Evolutionary conservation across 37 sponge, comb jelly and placozoan species (phyloP).

Genomic region (Crambe crambe): DNA sequence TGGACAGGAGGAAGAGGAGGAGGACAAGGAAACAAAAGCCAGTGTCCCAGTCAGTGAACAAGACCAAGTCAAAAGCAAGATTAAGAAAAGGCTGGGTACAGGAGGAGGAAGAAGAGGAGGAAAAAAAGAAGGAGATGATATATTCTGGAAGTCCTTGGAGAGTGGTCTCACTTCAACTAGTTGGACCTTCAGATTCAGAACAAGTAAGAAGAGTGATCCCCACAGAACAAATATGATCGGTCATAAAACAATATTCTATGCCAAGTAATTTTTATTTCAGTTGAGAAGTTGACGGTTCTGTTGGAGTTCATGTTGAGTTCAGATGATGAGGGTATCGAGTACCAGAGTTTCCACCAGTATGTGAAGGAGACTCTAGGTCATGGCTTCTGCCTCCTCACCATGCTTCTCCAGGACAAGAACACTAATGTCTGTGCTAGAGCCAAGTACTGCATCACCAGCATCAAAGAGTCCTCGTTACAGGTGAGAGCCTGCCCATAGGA

Average conservation of each 20-base stretch:
- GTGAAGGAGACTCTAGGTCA: conserved; percentile 22
- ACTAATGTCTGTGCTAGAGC: conserved; percentile 32
- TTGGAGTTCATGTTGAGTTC: conserved; percentile 35
- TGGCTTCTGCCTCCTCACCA: conserved; percentile 45
- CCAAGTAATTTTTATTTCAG: neutral
- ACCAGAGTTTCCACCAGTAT: neutral
- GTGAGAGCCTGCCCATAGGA: too few species aligned
- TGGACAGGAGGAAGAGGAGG: neutral
- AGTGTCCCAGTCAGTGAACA: neutral
- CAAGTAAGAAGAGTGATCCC: too few species aligned
- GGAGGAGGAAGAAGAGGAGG: neutral
- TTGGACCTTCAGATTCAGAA: conserved; percentile 27
- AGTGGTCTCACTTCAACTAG: conserved; percentile 5
- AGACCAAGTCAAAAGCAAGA: conserved; percentile 2
- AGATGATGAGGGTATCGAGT: neutral
- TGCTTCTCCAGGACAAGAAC: conserved; percentile 33
- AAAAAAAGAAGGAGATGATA: neutral
- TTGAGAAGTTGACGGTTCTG: conserved; percentile 27
- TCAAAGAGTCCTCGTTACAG: conserved; percentile 23
- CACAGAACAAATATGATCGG: too few species aligned
- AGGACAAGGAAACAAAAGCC: neutral
- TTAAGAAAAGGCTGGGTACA: neutral
- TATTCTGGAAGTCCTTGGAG: conserved; percentile 10
- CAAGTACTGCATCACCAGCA: conserved; percentile 26
- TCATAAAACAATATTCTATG: neutral